phyloP scores from a whole-genome alignment of 2,797 vertebrate genomes.

The Bufotes viridis region DNA sequence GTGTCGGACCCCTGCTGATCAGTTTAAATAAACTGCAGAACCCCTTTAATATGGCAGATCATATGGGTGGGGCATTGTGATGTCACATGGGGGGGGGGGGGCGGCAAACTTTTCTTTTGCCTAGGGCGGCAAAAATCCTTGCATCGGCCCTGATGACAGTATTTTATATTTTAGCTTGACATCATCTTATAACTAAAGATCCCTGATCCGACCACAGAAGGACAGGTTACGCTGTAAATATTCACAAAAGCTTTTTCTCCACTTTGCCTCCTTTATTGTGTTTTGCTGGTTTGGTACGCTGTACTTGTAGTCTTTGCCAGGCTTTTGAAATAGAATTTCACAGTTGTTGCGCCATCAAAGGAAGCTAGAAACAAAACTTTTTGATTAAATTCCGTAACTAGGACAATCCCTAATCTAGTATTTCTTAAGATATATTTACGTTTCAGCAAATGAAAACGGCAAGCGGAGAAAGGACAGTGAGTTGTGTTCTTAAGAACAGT shows the following conservation, averaged over 20 bases:
- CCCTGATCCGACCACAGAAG: background rate
- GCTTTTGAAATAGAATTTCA: conserved; percentile 52
- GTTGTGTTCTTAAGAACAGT: conserved; percentile 58
- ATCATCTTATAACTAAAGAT: background rate
- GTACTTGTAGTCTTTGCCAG: conserved; percentile 22
- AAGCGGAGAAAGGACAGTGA: background rate
- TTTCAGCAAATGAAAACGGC: conserved; percentile 23
- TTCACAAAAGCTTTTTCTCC: conserved; percentile 11
- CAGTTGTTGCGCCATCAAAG: conserved; percentile 44
- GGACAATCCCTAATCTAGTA: conserved; percentile 40
- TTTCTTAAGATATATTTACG: conserved; percentile 28
- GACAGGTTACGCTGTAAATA: background rate
- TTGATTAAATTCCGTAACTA: conserved; percentile 48
- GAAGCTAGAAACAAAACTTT: conserved; percentile 28
- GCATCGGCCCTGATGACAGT: no score
- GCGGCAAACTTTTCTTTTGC: no score
- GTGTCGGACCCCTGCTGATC: no score
- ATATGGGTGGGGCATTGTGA: no score
- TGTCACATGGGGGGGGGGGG: no score
- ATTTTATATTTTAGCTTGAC: background rate
- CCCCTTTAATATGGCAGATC: no score
- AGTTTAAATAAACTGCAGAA: no score
- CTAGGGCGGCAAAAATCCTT: no score
- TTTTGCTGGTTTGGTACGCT: background rate
- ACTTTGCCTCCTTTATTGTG: conserved; percentile 15